Conservation (phyloP, 2,113 vertebrate genomes). For the Corythornis madagascariensis region DNA sequence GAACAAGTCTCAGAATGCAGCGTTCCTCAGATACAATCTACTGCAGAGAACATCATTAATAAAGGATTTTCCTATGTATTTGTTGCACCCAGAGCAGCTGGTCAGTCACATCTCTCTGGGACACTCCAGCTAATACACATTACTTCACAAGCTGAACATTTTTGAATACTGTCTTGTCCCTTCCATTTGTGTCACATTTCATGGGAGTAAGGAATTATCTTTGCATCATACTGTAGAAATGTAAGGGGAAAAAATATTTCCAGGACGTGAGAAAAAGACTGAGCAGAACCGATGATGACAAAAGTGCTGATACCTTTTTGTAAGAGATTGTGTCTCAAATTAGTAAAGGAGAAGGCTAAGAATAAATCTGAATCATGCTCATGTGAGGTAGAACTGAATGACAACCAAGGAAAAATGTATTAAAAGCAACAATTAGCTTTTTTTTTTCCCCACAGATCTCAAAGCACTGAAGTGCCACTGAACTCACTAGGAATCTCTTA, state of each 20-base stretch:
- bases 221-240: not conserved
- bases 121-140: conserved; percentile 34
- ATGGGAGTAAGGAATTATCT: not conserved
- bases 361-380: conserved; percentile 12
- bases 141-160: conserved; percentile 54
- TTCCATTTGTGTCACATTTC: conserved; percentile 36
- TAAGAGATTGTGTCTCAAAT: not conserved
- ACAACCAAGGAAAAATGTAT: conserved; percentile 13
- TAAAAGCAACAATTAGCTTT: conserved; percentile 13
- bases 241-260: not conserved
- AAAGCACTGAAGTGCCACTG: not conserved
- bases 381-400: conserved; percentile 11
- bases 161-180: conserved; percentile 37
- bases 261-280: not conserved
- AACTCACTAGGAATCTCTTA: not conserved
- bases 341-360: not conserved
- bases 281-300: not conserved
- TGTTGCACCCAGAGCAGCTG: conserved; percentile 56
- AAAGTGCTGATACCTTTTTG: not conserved
- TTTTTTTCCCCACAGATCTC: not conserved
- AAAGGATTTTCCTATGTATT: conserved; percentile 45
- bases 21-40: not conserved
- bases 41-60: conserved; percentile 40
- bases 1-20: not conserved
- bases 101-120: conserved; percentile 37